Evolutionary conservation across 1,140 invertebrate genomes (phyloP), one percentile per base, ranked within the genome.

Genomic region (Drosophila equinoxialis): DNA sequence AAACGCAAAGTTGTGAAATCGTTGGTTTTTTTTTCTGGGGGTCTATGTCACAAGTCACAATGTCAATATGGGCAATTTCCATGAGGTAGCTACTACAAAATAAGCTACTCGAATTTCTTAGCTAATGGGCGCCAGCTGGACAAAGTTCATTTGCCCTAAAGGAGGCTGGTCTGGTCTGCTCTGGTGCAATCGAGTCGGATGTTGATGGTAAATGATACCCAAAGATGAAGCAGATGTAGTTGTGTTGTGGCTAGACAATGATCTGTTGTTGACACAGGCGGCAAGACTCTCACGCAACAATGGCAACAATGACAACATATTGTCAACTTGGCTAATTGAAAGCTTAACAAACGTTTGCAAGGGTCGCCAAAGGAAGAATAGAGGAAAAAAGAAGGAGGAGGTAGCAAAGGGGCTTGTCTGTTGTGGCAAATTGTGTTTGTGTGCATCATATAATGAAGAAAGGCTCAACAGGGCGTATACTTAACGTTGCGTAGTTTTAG

Each of bases 221-320:
- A 55, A 45, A 51, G 62, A 55, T 72, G 62, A 45, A 33, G 48
- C 20, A 51, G 42, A 30, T 37, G 20, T 58, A 6, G 30, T 30
- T 30, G 30, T 30, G 30, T 6, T 30, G 5, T 58, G 63, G 57
- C 59, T 62, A 79, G 66, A 68, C 63, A 45, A 60, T 74, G 77
- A 79, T 79, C 77, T 20, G 35, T 70, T 86, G 83, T 86, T 86
- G 82, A 77, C 83, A 82, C 83, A 87, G 83, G 79, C 83, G 83
- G 83, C 76, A 69, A 68, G 72, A 51, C 71, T 83, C 84, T 67
- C 77, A 89, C 68, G 68, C 77, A 84, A 81, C 89, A 89, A 89
- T 42, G 45, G 68, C 14, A 65, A 68, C 77, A 78, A 72, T 69
- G 70, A 73, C 74, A 77, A 78, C 74, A 65, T 61, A 77, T 71